Conservation (phyloP, 2,797 vertebrate genomes). For the Zalophus californianus region DNA sequence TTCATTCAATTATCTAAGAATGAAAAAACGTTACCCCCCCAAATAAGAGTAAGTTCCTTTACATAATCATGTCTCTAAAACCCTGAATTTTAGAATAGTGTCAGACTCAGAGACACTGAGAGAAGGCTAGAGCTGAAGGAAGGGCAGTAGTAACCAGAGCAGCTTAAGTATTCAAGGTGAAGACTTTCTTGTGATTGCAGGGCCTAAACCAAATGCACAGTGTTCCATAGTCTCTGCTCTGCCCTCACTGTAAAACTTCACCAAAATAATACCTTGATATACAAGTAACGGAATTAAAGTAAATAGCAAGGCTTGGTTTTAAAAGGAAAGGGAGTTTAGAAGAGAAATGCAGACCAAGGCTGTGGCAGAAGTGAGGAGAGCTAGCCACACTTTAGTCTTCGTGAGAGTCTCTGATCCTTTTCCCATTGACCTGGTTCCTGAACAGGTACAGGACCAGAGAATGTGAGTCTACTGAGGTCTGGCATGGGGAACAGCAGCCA, state of each 20-base stretch:
- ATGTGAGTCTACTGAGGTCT: neutral
- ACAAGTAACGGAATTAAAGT: neutral
- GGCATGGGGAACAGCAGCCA: rapidly evolving
- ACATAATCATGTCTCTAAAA: neutral
- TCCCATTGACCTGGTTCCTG: neutral
- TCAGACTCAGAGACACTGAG: neutral
- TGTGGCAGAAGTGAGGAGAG: neutral
- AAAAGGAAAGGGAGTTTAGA: neutral
- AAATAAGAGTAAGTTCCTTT: neutral
- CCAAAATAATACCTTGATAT: neutral
- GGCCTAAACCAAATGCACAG: neutral
- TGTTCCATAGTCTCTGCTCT: neutral
- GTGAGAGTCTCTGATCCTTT: neutral
- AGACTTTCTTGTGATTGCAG: too few relatives aligned
- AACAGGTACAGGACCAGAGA: neutral
- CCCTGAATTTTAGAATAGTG: neutral
- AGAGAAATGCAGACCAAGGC: neutral
- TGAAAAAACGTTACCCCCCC: neutral
- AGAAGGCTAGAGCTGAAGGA: neutral
- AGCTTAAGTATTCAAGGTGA: neutral
- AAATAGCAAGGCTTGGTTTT: neutral
- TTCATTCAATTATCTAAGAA: neutral
- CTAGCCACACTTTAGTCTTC: neutral
- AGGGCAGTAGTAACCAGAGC: neutral
- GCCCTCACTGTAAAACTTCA: neutral